A percentile compares a stretch with the other conserved stretches of the same genome.
Conservation (phyloP, 2,113 vertebrate species). For the Fregata magnificens region DNA sequence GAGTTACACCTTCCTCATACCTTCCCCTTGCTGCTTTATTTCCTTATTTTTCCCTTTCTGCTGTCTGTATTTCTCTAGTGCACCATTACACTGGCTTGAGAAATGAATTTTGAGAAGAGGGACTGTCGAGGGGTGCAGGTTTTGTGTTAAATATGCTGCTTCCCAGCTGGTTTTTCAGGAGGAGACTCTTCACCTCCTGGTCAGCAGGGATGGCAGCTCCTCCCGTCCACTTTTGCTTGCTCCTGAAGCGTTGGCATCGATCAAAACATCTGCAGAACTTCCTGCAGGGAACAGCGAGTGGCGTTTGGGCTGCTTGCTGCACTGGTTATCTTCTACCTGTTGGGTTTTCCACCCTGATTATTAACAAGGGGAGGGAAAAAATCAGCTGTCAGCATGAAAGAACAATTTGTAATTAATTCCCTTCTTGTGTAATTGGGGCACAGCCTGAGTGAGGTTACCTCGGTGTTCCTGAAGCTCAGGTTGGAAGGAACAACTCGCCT, state of each 20-base stretch:
- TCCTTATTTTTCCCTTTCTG: not conserved
- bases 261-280: not conserved
- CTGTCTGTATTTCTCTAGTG: rapidly evolving
- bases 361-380: not conserved
- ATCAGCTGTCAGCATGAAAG: not conserved
- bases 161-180: not conserved
- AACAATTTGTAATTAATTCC: not conserved
- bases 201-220: rapidly evolving
- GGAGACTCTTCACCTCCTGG: not conserved
- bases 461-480: rapidly evolving
- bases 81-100: rapidly evolving
- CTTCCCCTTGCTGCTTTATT: not conserved
- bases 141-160: not conserved
- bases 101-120: not conserved
- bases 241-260: not conserved
- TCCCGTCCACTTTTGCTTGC: rapidly evolving
- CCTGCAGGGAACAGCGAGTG: not conserved
- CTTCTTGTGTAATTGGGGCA: not conserved
- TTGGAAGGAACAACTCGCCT: not conserved
- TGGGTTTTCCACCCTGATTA: not conserved
- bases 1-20: not conserved
- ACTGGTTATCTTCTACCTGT: not conserved
- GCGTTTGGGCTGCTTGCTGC: not conserved
- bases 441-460: too few species aligned
- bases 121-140: rapidly evolving